Evolutionary conservation across 1,140 invertebrate species (phyloP), one percentile per base, ranked within the genome.

Genomic region (Aethina tumida): DNA sequence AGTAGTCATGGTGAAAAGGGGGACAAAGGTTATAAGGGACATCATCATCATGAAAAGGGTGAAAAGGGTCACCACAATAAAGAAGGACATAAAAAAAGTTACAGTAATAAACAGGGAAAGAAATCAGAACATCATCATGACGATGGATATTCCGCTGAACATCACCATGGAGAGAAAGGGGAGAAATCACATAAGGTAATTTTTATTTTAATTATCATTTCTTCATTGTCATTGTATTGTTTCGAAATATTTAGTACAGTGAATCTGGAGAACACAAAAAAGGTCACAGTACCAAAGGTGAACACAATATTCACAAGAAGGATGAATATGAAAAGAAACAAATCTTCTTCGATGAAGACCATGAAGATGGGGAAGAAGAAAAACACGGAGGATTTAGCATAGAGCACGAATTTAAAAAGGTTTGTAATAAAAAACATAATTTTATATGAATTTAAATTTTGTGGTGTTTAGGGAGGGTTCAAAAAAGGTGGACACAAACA

Each of bases 281-380:
- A 56, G 77, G 78, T 0, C 75, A 80, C 56, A 77, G 71, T 50
- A 80, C 77, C 0, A 79, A 80, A 55, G 79, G 79, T 5, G 73
- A 74, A 46, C 79, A 81, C 47, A 78, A 76, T 45, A 70, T 81
- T 17, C 75, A 78, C 50, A 81, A 81, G 52, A 80, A 79, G 54
- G 75, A 82, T 40, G 78, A 81, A 47, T 82, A 79, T 49, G 73
- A 79, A 43, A 81, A 80, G 56, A 78, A 75, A 41, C 71, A 78
- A 7, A 74, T 80, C 48, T 81, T 81, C 65, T 80, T 76, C 43
- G 77, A 81, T 44, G 78, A 81, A 51, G 72, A 74, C 45, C 71
- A 79, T 21, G 77, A 79, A 41, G 74, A 69, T 9, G 71, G 64
- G 2, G 72, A 75, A n/a, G 66, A 74, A 35, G 74, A 78, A 43